Evolutionary conservation across 2,797 vertebrate genomes (phyloP).

Genomic region (Tenualosa ilisha): DNA sequence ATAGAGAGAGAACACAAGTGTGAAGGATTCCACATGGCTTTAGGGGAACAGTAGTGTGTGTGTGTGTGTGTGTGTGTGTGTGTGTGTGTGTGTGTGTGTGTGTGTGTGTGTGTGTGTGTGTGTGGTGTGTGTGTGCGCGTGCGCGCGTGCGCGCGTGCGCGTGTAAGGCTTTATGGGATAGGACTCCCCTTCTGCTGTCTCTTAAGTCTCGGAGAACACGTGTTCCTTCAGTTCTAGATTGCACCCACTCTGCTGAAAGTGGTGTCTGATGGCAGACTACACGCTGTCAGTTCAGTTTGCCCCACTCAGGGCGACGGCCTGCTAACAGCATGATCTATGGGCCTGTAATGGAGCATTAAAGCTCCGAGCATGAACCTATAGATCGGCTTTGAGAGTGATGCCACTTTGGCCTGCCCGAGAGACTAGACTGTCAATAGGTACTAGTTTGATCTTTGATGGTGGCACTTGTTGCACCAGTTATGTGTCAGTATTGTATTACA

Average conservation of each 20-base stretch:
- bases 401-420: not conserved
- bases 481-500: not conserved
- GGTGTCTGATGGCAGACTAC: not conserved
- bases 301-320: not conserved
- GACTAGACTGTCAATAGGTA: not conserved
- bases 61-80: no score
- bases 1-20: no score
- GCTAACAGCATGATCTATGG: conserved; percentile 18
- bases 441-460: not conserved
- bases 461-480: not conserved
- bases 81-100: no score
- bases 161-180: no score
- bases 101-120: no score
- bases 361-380: conserved; percentile 1
- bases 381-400: conserved; percentile 18
- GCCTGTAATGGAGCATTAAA: conserved; percentile 9
- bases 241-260: not conserved
- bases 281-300: not conserved
- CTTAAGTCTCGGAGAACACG: not conserved
- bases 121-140: no score
- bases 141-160: no score
- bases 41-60: not conserved
- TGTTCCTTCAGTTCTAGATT: not conserved
- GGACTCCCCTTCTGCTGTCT: no score
- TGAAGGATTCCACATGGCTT: not conserved